Conservation (phyloP, 2,797 vertebrate genomes). For the Mus caroli region DNA sequence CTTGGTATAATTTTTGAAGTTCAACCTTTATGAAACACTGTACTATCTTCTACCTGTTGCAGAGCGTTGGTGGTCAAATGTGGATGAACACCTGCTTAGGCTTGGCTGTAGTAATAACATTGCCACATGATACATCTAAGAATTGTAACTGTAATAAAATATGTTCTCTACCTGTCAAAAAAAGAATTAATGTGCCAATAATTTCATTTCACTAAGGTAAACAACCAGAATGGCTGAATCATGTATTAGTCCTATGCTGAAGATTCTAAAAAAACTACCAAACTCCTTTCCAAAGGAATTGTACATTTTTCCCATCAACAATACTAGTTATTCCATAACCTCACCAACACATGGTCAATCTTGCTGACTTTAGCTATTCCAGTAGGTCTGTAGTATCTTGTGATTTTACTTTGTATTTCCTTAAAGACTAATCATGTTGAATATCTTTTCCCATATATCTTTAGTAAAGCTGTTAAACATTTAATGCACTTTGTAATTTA, state of each 20-base stretch:
- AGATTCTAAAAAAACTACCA: slow-evolving; percentile 14
- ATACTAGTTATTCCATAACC: background rate
- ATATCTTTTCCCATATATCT: slow-evolving; percentile 6
- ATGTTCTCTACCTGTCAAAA: background rate
- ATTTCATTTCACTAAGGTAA: slow-evolving; percentile 16
- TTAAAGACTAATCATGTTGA: slow-evolving; percentile 1
- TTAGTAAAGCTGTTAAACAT: slow-evolving; percentile 37
- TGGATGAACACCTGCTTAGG: background rate
- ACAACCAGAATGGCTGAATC: background rate
- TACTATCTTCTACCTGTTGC: background rate
- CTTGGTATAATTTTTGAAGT: slow-evolving; percentile 2
- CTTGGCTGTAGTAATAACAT: background rate
- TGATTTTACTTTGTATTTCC: slow-evolving; percentile 37
- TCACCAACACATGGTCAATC: slow-evolving; percentile 1
- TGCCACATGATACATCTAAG: background rate
- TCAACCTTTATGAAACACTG: background rate
- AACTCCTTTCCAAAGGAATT: slow-evolving; percentile 16
- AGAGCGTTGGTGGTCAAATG: background rate
- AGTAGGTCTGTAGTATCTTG: background rate
- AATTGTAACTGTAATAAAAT: background rate
- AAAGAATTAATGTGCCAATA: background rate
- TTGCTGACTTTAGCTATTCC: background rate
- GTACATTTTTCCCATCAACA: background rate
- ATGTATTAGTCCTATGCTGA: background rate
- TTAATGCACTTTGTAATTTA: background rate